phyloP scores from a whole-genome alignment of 2,113 vertebrate genomes.

The Origma solitaria region DNA sequence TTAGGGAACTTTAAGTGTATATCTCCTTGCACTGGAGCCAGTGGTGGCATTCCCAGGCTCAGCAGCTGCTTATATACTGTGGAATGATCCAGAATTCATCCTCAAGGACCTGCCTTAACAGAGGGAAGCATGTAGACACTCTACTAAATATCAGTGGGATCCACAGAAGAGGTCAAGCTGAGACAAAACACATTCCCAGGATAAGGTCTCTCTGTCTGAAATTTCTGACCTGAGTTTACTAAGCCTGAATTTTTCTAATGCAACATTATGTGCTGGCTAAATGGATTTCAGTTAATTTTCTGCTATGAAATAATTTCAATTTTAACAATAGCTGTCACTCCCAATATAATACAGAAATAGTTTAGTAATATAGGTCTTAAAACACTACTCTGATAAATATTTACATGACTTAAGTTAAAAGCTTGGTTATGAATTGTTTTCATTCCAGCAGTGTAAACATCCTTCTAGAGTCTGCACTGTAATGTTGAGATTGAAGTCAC shows the following conservation, averaged over 20 bases:
- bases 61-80: not conserved
- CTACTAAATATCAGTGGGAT: not conserved
- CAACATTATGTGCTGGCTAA: conserved; percentile 3
- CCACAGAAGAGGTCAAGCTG: not conserved
- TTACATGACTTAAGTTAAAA: conserved; percentile 63
- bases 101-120: not conserved
- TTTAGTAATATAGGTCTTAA: conserved; percentile 45
- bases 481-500: conserved; percentile 14
- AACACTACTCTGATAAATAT: conserved; percentile 54
- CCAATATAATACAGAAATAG: conserved; percentile 27
- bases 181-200: conserved; percentile 18
- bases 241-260: not conserved
- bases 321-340: conserved; percentile 51
- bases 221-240: conserved; percentile 9
- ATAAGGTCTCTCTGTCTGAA: conserved; percentile 27
- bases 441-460: conserved; percentile 62
- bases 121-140: not conserved
- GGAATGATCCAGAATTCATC: not conserved
- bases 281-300: conserved; percentile 26
- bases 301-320: not conserved
- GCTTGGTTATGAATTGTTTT: conserved; percentile 60
- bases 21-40: not conserved
- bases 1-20: not conserved
- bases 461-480: conserved; percentile 24
- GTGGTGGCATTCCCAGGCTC: not conserved